Evolutionary conservation across 2,113 vertebrate genomes (phyloP), one percentile per base, ranked within the genome.

Genomic region (Pelecanus crispus): DNA sequence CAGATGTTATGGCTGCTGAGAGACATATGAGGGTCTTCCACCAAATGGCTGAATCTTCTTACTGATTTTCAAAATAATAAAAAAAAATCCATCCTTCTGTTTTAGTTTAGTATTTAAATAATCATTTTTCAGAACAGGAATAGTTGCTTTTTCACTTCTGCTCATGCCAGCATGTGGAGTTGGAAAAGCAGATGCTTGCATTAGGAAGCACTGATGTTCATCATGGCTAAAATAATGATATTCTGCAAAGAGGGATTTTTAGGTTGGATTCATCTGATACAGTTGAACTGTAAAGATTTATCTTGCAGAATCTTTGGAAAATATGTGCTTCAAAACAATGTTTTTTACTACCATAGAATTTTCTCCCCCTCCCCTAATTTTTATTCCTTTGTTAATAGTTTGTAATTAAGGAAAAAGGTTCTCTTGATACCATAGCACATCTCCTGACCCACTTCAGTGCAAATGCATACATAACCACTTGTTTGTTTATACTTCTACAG

Each of bases 401-500:
- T 42, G 13, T 58, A 80, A 71, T 58, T 75, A 65, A 58, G 29
- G 29, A 29, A 62, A 32, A 96, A 53, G 7, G 10, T 75, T 91
- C 21, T 91, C 34, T 49, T 38, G 25, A 61, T 78, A 70, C 42
- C 28, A 18, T 2, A 58, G 40, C 38, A 68, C 61, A 73, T 77
- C 94, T 72, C 31, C 78, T 94, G 94, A 85, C 88, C 94, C 67
- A 95, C 58, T 91, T 91, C 74, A 53, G 40, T 62, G 49, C 20
- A 49, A 72, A 77, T 36, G 18, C 65, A 70, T 36, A 65, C 61
- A 58, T 92, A 92, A 82, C 44, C 75, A 52, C 72, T 87, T 97
- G 88, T 96, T 95, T 96, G 73, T 93, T 92, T 95, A 81, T 78
- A 63, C 58, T 90, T 65, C 34, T 94, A 31, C 94, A 97, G 96